Evolutionary conservation across 2,797 vertebrate genomes (phyloP).

Genomic region (Austrolebias charrua): DNA sequence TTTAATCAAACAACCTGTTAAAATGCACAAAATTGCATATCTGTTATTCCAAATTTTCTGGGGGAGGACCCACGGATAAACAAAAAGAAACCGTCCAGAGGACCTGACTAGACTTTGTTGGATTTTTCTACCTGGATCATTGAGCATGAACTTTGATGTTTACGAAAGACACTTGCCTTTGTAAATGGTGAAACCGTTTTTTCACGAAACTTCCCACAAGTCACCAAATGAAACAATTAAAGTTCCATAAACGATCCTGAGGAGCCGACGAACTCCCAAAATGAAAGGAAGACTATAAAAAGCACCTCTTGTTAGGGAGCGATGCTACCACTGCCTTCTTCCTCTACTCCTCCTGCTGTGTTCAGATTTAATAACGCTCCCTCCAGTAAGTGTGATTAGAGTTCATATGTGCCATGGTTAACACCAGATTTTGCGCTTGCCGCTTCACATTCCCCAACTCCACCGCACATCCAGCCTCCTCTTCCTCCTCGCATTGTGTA

Average conservation of each 20-base stretch:
- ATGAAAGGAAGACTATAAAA: slow-evolving; percentile 25
- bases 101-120: too few species aligned
- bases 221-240: slow-evolving; percentile 16
- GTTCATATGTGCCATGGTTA: slow-evolving; percentile 27
- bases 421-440: background rate
- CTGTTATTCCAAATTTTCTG: too few species aligned
- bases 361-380: slow-evolving; percentile 39
- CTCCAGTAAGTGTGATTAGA: slow-evolving; percentile 44
- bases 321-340: slow-evolving; percentile 3
- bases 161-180: too few species aligned
- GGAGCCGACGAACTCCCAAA: slow-evolving; percentile 27
- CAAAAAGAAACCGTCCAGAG: too few species aligned
- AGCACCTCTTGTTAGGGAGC: slow-evolving; percentile 12
- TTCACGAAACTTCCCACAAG: background rate
- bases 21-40: too few species aligned
- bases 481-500: slow-evolving; percentile 23
- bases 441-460: background rate
- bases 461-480: background rate
- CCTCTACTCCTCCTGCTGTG: background rate
- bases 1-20: too few species aligned
- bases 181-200: too few species aligned
- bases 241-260: slow-evolving; percentile 27
- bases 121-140: too few species aligned
- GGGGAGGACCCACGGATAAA: too few species aligned
- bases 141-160: too few species aligned